phyloP scores from a whole-genome alignment of 35 echinoderm and acorn worm genomes.

The Lytechinus pictus region DNA sequence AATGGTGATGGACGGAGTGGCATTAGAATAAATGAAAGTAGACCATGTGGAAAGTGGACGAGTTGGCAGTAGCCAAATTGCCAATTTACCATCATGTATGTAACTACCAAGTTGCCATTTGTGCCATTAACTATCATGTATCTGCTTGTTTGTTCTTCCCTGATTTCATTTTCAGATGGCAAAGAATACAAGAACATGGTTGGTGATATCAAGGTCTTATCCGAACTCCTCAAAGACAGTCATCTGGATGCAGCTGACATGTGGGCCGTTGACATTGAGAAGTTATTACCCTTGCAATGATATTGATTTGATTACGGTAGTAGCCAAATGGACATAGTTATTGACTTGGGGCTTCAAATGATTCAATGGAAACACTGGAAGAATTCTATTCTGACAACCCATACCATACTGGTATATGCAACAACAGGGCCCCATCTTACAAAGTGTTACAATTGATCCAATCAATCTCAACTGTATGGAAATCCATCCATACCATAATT shows the following conservation, averaged over 20 bases:
- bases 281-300: slow-evolving; percentile 12
- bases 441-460: too few relatives aligned
- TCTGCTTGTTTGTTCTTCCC: not conserved
- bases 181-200: slow-evolving; percentile 20
- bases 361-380: not conserved
- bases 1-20: too few relatives aligned
- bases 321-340: not conserved
- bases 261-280: not conserved
- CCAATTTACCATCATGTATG: too few relatives aligned
- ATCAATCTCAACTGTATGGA: too few relatives aligned
- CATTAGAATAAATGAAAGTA: too few relatives aligned
- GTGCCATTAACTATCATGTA: too few relatives aligned
- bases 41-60: too few relatives aligned
- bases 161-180: not conserved
- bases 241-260: not conserved
- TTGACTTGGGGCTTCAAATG: not conserved
- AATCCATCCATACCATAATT: too few relatives aligned
- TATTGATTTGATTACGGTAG: not conserved
- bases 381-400: not conserved
- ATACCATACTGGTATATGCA: too few relatives aligned
- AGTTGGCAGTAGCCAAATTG: too few relatives aligned
- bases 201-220: not conserved
- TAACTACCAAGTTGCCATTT: too few relatives aligned
- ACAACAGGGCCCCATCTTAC: too few relatives aligned
- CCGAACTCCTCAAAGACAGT: not conserved